phyloP scores from a whole-genome alignment of 2,113 vertebrate genomes.

The Sturnira hondurensis region DNA sequence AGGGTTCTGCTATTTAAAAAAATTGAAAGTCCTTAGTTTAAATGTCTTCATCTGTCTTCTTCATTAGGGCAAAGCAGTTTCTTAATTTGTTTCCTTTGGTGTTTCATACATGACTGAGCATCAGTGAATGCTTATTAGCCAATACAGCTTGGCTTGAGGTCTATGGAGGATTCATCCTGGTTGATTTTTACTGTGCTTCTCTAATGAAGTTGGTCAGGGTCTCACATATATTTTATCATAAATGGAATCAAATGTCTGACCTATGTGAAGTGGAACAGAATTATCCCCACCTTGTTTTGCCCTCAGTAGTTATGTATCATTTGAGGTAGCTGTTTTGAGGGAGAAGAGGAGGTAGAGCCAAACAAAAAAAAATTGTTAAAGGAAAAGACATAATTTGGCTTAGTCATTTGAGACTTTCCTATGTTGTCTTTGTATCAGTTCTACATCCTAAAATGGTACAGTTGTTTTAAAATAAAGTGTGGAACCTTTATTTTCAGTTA shows the following conservation, averaged over 20 bases:
- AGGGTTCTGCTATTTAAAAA: neutral
- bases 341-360: neutral
- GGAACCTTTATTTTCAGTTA: neutral
- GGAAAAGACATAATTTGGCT: neutral
- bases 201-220: neutral
- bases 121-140: neutral
- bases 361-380: neutral
- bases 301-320: neutral
- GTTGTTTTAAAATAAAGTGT: neutral
- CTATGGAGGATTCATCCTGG: neutral
- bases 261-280: neutral
- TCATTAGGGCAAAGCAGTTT: neutral
- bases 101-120: neutral
- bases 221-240: neutral
- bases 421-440: neutral
- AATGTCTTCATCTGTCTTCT: neutral
- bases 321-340: neutral
- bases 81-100: neutral
- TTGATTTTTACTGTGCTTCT: neutral
- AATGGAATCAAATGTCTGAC: neutral
- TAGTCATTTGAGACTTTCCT: neutral
- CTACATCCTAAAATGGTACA: neutral
- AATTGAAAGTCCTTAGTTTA: neutral
- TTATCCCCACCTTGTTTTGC: neutral
- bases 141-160: neutral